These are phyloP conservation scores for Venturia canescens DNA, from an alignment of 1,140 invertebrate species.

Conservation along the genomic window DNA sequence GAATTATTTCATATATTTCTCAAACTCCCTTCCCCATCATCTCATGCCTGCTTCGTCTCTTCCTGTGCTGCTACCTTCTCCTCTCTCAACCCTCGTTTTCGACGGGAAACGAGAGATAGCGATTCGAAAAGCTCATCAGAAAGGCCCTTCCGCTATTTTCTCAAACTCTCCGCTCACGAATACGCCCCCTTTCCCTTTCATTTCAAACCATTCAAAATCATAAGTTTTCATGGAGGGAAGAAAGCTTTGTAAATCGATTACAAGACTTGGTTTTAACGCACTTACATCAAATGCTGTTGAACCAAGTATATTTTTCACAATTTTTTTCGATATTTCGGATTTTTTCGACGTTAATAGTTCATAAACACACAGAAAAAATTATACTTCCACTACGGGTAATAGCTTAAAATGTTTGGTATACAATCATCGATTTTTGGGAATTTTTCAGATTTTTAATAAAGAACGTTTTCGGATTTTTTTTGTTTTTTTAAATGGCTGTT, in stretches of 20 bases:
- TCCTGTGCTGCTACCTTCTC: slow-evolving; percentile 6
- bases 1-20: slow-evolving; percentile 45
- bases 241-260: background rate
- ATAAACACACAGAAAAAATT: too few relatives aligned
- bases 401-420: too few relatives aligned
- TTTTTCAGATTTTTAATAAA: too few relatives aligned
- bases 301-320: background rate
- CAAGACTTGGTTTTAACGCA: background rate
- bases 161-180: slow-evolving; percentile 42
- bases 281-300: background rate
- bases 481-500: too few relatives aligned
- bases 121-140: slow-evolving; percentile 44
- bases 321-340: background rate
- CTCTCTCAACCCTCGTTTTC: slow-evolving; percentile 47
- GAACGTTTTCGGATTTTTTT: too few relatives aligned
- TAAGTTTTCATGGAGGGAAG: background rate
- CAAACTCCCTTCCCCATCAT: slow-evolving; percentile 22
- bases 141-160: slow-evolving; percentile 44
- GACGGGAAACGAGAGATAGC: slow-evolving; percentile 44
- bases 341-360: too few relatives aligned
- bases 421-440: too few relatives aligned
- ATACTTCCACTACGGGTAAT: too few relatives aligned
- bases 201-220: background rate
- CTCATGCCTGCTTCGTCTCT: slow-evolving; percentile 1
- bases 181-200: slow-evolving; percentile 11